Base-by-base conservation (phyloP, 2,888 invertebrate genomes). In the Achlya flavicornis region DNA sequence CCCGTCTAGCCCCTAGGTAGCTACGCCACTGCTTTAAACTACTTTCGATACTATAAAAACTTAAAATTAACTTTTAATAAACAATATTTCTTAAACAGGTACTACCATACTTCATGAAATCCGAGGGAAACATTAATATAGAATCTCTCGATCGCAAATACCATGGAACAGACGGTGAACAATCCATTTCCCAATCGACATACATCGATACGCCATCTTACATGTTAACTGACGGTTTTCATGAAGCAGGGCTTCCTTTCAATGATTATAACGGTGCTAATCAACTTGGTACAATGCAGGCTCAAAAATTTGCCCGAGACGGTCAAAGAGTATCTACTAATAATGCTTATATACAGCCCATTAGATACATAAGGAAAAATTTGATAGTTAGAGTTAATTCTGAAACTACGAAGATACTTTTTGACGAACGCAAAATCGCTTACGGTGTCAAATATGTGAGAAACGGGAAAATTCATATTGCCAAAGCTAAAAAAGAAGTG, bases 61-160 rank as follows among this genome's bases (percentile, higher is more conserved):
- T 2, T 26, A 26, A 26, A 26, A 26, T 26, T 1, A 1, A 26
- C 26, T 2, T 26, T 26, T 26, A 26, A 26, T 26, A 26, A 53
- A 19, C 19, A 0, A 53, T 8, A 53, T 53, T 53, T 53, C 59
- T 60, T 46, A 16, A 58, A 6, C 79, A 93, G 92, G 90, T 95
- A 3, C 87, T 97, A 41, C 96, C 96, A 0, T 97, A 96, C 81
- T 97, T 96, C 81, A 95, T 91, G 66, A 95, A 95, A 84, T 95
- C 95, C 0, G 96, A 96, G 82, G 91, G 94, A 64, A 96, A 95
- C 74, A 78, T 94, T 58, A 93, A 95, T 74, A 74, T 87, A 1
- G 92, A 93, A 66, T 84, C 85, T 1, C 75, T 94, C 3, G 89
- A 95, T 72, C 87, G 89, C 0, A 80, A 90, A 63, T 95, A 95